Conservation (phyloP, 2,888 invertebrate species). For the Scaptomyza caliginosa region DNA sequence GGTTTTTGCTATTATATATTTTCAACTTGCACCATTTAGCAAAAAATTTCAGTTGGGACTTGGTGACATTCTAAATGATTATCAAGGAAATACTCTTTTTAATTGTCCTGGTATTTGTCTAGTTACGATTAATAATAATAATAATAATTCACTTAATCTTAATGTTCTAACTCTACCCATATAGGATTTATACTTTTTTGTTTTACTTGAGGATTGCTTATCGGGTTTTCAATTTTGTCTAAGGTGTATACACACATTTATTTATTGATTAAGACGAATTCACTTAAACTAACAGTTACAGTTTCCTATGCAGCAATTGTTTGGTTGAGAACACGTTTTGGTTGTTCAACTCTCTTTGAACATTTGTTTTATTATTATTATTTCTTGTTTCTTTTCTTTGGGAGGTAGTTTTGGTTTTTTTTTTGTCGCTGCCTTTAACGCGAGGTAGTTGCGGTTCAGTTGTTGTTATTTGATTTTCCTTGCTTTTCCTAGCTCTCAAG, state of each 20-base stretch:
- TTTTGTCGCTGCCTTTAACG: slow-evolving; percentile 37
- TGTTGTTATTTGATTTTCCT: slow-evolving; percentile 10
- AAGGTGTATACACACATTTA: slow-evolving; percentile 10
- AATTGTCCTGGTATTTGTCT: slow-evolving; percentile 66
- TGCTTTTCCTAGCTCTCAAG: slow-evolving; percentile 14
- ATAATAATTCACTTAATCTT: slow-evolving; percentile 33
- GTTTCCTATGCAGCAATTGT: slow-evolving; percentile 55
- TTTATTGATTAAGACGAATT: slow-evolving; percentile 1
- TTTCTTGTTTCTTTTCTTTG: slow-evolving; percentile 5
- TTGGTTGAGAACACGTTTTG: slow-evolving; percentile 36
- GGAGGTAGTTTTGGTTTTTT: slow-evolving; percentile 70
- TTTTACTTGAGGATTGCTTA: slow-evolving; percentile 62
- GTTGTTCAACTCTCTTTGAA: slow-evolving; percentile 25
- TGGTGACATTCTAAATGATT: slow-evolving; percentile 70
- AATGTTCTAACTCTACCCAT: slow-evolving; percentile 33
- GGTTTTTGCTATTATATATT: no score
- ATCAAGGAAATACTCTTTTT: slow-evolving; percentile 65
- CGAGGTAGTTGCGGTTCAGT: slow-evolving; percentile 70
- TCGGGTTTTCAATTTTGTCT: slow-evolving; percentile 49
- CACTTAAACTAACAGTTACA: slow-evolving; percentile 43
- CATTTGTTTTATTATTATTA: slow-evolving; percentile 5
- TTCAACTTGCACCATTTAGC: slow-evolving; percentile 42
- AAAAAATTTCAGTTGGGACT: slow-evolving; percentile 37
- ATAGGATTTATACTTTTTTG: slow-evolving; percentile 24
- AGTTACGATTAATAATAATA: slow-evolving; percentile 40